phyloP scores from a whole-genome alignment of 1,140 invertebrate genomes.

The Apis florea region DNA sequence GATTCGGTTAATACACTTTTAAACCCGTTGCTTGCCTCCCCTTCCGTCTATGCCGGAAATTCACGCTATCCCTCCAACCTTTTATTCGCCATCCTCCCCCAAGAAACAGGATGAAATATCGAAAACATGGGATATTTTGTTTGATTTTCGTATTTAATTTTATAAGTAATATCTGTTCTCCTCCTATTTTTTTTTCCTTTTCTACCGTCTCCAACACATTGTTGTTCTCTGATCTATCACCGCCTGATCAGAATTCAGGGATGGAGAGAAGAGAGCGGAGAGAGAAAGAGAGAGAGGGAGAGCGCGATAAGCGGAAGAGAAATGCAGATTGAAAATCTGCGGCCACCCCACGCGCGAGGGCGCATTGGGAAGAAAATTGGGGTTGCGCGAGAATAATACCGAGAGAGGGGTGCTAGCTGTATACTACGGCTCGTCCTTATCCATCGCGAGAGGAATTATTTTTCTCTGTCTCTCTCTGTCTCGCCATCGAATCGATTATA shows the following conservation, averaged over 20 bases:
- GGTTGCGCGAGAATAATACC: conserved; percentile 61
- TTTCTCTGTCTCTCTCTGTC: conserved; percentile 46
- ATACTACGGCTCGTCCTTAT: not conserved
- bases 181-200: not conserved
- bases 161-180: no score
- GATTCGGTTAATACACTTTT: conserved; percentile 31
- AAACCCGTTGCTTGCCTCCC: not conserved
- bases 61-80: not conserved
- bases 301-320: conserved; percentile 52
- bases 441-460: conserved; percentile 45
- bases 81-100: not conserved
- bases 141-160: no score
- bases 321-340: conserved; percentile 66
- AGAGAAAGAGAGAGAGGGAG: not conserved
- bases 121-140: no score
- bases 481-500: conserved; percentile 57
- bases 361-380: conserved; percentile 65
- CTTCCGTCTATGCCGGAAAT: not conserved
- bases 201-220: not conserved
- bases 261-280: not conserved
- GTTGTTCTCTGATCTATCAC: conserved; percentile 18
- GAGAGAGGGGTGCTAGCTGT: conserved; percentile 32
- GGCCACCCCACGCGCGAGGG: conserved; percentile 52
- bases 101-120: not conserved
- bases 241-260: conserved; percentile 37